Evolutionary conservation across 2,113 vertebrate genomes (phyloP), one percentile per base, ranked within the genome.

Genomic region (Microtus ochrogaster): DNA sequence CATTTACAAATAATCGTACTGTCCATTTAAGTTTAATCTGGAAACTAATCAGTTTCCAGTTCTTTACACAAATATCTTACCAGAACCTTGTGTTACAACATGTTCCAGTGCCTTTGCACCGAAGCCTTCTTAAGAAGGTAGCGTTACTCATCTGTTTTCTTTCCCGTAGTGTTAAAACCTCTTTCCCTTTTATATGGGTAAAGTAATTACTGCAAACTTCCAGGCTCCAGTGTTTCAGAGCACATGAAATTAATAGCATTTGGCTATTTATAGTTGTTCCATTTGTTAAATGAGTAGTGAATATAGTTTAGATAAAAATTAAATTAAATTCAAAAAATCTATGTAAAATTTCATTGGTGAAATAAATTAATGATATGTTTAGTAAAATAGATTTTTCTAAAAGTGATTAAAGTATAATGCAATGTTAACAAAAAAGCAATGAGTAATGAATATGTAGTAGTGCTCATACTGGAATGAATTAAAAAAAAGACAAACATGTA

Each of bases 111-210:
- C 9, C 28, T 72, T 77, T 49, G 36, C 11, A n/a, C 6, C 6
- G 17, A 2, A 65, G 5, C 14, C 9, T 8, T 49, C 9, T 41
- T 19, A 26, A 3, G 7, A 82, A 61, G 14, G 2, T 47, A 28
- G 6, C 44, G 33, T 78, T 76, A 3, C 6, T 21, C 36, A 3
- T 24, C 36, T 36, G 0, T 55, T 82, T 8, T 65, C 16, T 36
- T 7, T 41, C 2, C 5, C 3, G 17, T 41, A 52, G 7, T 0
- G 8, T 5, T 58, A 44, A 21, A 6, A 6, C n/a, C 2, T 78
- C 3, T 5, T n/a, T 63, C 33, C n/a, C 9, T 2, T 52, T 49
- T 76, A 5, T 0, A 17, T 7, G 3, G 28, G 17, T 19, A 86
- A 9, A 72, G 68, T 52, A 26, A 21, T 9, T 55, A 7, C 0